Base-by-base conservation (phyloP, 2,888 invertebrate species). In the Heliconius ismenius region DNA sequence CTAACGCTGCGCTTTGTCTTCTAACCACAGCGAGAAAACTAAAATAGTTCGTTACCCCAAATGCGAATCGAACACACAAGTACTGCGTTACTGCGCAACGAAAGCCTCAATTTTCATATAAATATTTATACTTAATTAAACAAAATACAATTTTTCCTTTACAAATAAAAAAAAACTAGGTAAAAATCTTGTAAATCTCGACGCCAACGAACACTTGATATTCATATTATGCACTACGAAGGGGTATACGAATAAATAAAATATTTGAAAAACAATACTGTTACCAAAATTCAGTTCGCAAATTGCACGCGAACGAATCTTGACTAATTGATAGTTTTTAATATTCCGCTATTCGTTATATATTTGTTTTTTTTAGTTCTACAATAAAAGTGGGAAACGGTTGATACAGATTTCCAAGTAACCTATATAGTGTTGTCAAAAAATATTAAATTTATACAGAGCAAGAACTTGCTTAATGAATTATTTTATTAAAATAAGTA, bases 261-360 rank as follows among this genome's bases (percentile, higher is more conserved):
- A 73, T 73, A 73, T 73, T 73, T 73, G 39, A 63, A 73, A 63
- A 28, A 73, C 63, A 73, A 73, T 73, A 63, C 73, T 11, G 73
- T 73, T 43, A 73, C 73, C 73, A 76, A 76, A 76, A 76, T 73
- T 67, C 76, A 73, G 73, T 58, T 73, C 24, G 32, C 72, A 76
- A 76, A 76, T 76, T 76, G 76, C 73, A 60, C 9, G 26, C 72
- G 76, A 64, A 60, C 76, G 76, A 74, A 74, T 68, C 62, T 73
- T 76, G 76, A 73, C 76, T 76, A 76, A 76, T 76, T 76, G 76
- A 76, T 76, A 60, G 65, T 73, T 70, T 72, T 72, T 64, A 76
- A 76, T 76, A 76, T 76, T 76, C 76, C 39, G n/a, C 39, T 26
- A 64, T 73, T 72, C 76, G 72, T 76, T 76, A 65, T 58, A 26